A percentile compares a stretch with the other conserved stretches of the same genome.
Conservation (phyloP, 2,797 vertebrate species). For the Tadarida brasiliensis region DNA sequence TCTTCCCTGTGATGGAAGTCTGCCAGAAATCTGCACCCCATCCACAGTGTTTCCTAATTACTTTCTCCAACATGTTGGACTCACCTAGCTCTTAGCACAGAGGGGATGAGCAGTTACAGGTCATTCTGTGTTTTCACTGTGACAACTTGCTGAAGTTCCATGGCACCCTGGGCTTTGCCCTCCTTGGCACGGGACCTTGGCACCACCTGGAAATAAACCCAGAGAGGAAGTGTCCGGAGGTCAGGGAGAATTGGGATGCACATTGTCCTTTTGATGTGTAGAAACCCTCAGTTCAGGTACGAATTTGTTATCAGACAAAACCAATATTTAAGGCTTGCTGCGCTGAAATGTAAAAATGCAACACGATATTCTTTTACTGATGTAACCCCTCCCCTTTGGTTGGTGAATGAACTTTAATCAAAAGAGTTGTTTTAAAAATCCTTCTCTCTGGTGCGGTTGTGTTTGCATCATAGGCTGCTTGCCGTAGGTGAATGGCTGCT, state of each 20-base stretch:
- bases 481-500: constrained; percentile 65
- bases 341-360: background rate
- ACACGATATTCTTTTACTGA: background rate
- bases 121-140: background rate
- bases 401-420: constrained; percentile 69
- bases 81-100: constrained; percentile 55
- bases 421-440: constrained; percentile 72
- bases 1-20: background rate
- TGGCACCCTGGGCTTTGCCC: background rate
- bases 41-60: constrained; percentile 32
- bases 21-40: background rate
- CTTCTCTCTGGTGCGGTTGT: constrained; percentile 75
- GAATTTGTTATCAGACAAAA: background rate
- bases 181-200: background rate
- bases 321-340: background rate
- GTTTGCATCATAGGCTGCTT: constrained; percentile 71
- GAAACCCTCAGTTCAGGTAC: background rate
- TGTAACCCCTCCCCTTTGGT: background rate
- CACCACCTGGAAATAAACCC: background rate
- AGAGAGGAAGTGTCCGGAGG: background rate
- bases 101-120: background rate
- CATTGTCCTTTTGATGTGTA: background rate
- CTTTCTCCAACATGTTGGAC: accelerated
- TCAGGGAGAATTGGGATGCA: background rate
- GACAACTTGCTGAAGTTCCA: background rate